Conservation (phyloP, 2,888 invertebrate genomes). For the Dichetophora obliterata region DNA sequence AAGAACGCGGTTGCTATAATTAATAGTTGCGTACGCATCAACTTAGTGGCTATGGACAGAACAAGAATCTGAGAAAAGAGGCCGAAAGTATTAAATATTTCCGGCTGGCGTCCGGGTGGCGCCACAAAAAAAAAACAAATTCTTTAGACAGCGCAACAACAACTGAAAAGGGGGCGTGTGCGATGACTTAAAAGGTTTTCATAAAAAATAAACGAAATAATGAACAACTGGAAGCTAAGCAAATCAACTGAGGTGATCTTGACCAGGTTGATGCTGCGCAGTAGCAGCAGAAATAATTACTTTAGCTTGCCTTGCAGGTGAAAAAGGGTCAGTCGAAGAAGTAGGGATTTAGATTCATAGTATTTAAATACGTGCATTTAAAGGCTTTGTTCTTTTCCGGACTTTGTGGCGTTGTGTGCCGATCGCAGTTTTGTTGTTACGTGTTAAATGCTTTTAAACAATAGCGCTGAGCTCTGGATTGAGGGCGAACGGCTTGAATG, state of each 20-base stretch:
- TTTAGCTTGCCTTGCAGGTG: neutral
- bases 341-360: neutral
- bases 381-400: neutral
- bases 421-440: slow-evolving; percentile 15
- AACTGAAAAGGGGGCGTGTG: slow-evolving; percentile 60
- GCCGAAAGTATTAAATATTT: slow-evolving; percentile 51
- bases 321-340: neutral
- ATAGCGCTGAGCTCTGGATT: neutral
- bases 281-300: neutral
- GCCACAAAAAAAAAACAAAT: slow-evolving; percentile 48
- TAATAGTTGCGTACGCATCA: slow-evolving; percentile 36
- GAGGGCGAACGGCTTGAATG: neutral
- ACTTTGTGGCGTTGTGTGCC: neutral
- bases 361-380: slow-evolving; percentile 11
- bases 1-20: slow-evolving; percentile 41
- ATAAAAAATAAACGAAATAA: slow-evolving; percentile 43
- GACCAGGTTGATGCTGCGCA: neutral
- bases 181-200: slow-evolving; percentile 65
- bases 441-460: slow-evolving; percentile 54
- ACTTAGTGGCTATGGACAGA: neutral
- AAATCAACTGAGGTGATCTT: neutral
- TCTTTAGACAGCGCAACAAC: neutral
- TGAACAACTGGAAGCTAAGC: no score
- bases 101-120: slow-evolving; percentile 65
- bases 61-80: slow-evolving; percentile 7